phyloP scores from a whole-genome alignment of 2,797 vertebrate genomes.

The Momotus momota region DNA sequence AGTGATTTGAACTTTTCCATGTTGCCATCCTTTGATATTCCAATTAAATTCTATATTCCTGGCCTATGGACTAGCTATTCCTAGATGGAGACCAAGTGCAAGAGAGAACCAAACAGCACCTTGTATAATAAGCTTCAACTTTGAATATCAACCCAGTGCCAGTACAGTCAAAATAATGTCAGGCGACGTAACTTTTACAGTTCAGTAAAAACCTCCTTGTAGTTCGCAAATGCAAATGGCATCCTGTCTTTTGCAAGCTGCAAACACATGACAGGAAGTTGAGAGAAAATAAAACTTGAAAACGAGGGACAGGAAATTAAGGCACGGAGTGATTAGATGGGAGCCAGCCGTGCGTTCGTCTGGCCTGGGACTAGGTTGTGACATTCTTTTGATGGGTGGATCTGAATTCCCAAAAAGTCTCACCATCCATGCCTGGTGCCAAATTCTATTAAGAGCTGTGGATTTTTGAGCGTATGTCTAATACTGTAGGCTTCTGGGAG shows the following conservation, averaged over 20 bases:
- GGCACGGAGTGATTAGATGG: neutral
- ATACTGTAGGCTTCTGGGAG: neutral
- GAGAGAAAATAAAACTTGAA: slow-evolving; percentile 42
- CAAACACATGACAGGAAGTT: slow-evolving; percentile 24
- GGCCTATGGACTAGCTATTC: neutral
- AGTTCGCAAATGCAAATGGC: slow-evolving; percentile 45
- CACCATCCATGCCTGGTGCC: neutral
- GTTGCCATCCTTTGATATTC: neutral
- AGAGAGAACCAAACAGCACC: neutral
- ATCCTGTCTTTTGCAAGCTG: slow-evolving; percentile 43
- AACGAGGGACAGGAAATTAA: slow-evolving; percentile 30
- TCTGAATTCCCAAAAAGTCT: neutral
- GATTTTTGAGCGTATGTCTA: neutral
- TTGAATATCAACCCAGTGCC: neutral
- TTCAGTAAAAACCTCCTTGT: slow-evolving; percentile 6
- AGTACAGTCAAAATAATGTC: neutral
- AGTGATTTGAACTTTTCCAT: neutral
- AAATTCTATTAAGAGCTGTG: neutral
- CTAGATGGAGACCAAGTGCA: neutral
- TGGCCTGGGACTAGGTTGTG: neutral
- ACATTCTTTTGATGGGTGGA: neutral
- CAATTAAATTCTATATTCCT: neutral
- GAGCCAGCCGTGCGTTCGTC: neutral
- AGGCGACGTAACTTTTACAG: neutral
- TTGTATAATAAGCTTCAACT: neutral